These are phyloP conservation scores for Anoplopoma fimbria DNA, from an alignment of 2,113 vertebrate species.

Conservation along the genomic window DNA sequence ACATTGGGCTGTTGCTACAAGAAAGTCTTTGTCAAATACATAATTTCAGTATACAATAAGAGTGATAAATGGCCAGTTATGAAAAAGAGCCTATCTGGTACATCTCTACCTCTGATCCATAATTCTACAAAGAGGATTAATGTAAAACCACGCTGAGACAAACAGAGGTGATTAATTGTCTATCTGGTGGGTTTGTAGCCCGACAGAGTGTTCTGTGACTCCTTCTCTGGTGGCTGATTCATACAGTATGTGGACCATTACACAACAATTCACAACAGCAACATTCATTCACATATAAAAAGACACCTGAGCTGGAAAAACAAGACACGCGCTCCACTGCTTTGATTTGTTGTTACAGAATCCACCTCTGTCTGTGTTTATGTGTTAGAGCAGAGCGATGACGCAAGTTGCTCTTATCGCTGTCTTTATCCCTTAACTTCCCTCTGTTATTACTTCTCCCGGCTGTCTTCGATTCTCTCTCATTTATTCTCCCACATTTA, in stretches of 20 bases:
- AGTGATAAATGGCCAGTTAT: background rate
- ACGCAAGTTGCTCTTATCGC: conserved; percentile 39
- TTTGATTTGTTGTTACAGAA: conserved; percentile 23
- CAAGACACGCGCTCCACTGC: background rate
- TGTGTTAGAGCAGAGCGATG: conserved; percentile 24
- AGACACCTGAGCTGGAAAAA: conserved; percentile 34
- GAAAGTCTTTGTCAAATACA: background rate
- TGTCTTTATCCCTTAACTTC: conserved; percentile 38
- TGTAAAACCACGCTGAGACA: conserved; percentile 34
- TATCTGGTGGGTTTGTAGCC: conserved; percentile 33
- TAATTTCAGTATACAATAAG: background rate
- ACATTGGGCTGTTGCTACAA: background rate
- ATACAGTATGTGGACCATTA: conserved; percentile 7
- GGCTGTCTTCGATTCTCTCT: conserved; percentile 9
- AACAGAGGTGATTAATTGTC: conserved; percentile 32
- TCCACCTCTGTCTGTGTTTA: conserved; percentile 22
- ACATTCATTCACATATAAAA: conserved; percentile 55
- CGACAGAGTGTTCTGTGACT: conserved; percentile 36
- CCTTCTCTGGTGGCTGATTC: conserved; percentile 52
- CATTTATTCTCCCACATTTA: conserved; percentile 33
- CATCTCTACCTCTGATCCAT: background rate
- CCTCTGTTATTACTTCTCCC: too few species aligned
- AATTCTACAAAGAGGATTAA: conserved; percentile 5
- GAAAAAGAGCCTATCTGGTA: background rate
- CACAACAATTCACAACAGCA: conserved; percentile 39